Evolutionary conservation across 1,140 invertebrate genomes (phyloP), one percentile per base, ranked within the genome.

Genomic region (Trissolcus basalis): DNA sequence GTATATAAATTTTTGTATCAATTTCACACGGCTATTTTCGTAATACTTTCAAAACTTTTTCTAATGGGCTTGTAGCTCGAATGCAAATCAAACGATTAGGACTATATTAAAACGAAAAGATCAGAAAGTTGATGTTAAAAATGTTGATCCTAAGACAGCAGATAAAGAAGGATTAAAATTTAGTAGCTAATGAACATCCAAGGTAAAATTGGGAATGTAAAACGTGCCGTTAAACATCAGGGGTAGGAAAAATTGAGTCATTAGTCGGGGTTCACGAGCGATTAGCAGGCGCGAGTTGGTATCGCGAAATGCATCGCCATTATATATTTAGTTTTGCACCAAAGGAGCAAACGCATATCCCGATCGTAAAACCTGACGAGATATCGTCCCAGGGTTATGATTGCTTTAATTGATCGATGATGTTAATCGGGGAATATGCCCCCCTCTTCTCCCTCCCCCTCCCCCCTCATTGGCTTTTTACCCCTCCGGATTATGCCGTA

Each of bases 391-490:
- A 16, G 39, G 43, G 65, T 69, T 59, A 53, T 70, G 59, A 76
- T 76, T 56, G 60, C 27, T 65, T 70, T 76, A 76, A 76, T 76
- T 76, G 73, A 76, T 76, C 65, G 67, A 76, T 76, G 65, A 56
- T 61, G 67, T 70, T 76, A 70, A 76, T 76, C 65, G 60, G 13
- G 55, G 60, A 27, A 56, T 54, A 63, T 59, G 54, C 55, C 43
- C n/a, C n/a, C n/a, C n/a, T n/a, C n/a, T n/a, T n/a, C n/a, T n/a
- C n/a, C n/a, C n/a, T n/a, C n/a, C n/a, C n/a, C n/a, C n/a, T n/a
- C n/a, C n/a, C n/a, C n/a, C 43, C 43, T 44, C 12, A 8, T 44
- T 13, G 13, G 1, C 6, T 27, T 27, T 27, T 6, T 3, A 27
- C 19, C 19, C 19, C 19, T 1, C 19, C 6, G 19, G 19, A 27